A percentile compares a stretch with the other conserved stretches of the same genome.
Conservation (phyloP, 2,888 invertebrate species). For the Argyra leucocephala region DNA sequence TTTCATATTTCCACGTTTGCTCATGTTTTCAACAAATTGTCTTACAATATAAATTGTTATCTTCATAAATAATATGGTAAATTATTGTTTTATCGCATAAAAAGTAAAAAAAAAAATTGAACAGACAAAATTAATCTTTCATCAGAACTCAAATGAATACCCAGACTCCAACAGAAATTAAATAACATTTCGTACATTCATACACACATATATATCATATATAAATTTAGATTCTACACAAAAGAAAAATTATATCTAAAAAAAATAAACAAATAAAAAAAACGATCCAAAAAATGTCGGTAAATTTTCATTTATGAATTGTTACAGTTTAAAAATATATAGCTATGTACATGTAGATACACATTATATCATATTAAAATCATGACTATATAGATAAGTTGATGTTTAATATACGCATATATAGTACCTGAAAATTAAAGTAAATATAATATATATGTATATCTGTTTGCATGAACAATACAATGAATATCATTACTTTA, state of each 20-base stretch:
- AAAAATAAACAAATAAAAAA: not conserved
- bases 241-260: not conserved
- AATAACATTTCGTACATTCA: not conserved
- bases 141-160: not conserved
- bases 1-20: too few species aligned
- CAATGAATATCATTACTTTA: not conserved
- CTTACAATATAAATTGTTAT: not conserved
- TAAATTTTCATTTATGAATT: not conserved
- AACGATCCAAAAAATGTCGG: too few species aligned
- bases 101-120: not conserved
- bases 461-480: too few species aligned
- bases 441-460: too few species aligned
- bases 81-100: slow-evolving; percentile 4
- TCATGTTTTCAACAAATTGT: too few species aligned
- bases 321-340: not conserved
- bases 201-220: not conserved
- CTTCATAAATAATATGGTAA: not conserved
- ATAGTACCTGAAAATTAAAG: too few species aligned
- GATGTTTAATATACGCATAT: too few species aligned
- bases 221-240: too few species aligned
- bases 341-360: not conserved
- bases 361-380: too few species aligned
- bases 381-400: too few species aligned
- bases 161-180: too few species aligned
- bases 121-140: not conserved